Base-by-base conservation (phyloP, 2,888 invertebrate genomes). In the Oscheius sp. region DNA sequence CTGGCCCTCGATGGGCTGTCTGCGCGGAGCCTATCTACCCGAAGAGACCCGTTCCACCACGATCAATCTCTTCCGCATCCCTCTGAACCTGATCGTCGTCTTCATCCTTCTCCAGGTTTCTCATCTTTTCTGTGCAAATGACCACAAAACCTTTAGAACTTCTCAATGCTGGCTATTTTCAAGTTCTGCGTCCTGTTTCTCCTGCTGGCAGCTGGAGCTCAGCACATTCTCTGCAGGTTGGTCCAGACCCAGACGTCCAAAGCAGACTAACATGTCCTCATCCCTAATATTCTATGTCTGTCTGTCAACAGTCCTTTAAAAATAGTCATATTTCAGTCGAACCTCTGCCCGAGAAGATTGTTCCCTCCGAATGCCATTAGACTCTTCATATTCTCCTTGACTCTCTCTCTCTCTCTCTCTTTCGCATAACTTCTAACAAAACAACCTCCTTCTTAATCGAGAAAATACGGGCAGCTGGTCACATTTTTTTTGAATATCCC, bases 41-140 rank as follows among this genome's bases (percentile, higher is more conserved):
- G 91, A 91, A 83, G 89, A 89, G 70, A 90, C 91, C 29, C 88
- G 91, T 66, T 90, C 91, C 10, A 91, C 91, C 35, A 90, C 90
- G 10, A 90, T 91, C 90, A 91, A 91, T 79, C 89, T 90, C 79
- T 91, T 91, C 87, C 86, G 91, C 73, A 87, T 91, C 77, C 91
- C 91, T 48, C 87, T 91, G 51, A 91, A 91, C 80, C 77, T 91
- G 48, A 90, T 91, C 70, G 91, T 91, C 21, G 89, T 91, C 58
- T 77, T 89, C 53, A 91, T 91, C 62, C 86, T 91, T 29, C 84
- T 89, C 58, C 90, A 90, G 88, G 90, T 79, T 37, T 1, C 7
- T 21, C 21, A 21, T 42, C 7, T 1, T 29, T 33, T 74, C 29
- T 13, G 2, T 11, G 5, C 13, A 66, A 33, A 13, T 10, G 13